Percentiles rank a stretch among this genome's conserved stretches.
phyloP scores from a whole-genome alignment of 2,113 vertebrate genomes.

The Monopterus albus region DNA sequence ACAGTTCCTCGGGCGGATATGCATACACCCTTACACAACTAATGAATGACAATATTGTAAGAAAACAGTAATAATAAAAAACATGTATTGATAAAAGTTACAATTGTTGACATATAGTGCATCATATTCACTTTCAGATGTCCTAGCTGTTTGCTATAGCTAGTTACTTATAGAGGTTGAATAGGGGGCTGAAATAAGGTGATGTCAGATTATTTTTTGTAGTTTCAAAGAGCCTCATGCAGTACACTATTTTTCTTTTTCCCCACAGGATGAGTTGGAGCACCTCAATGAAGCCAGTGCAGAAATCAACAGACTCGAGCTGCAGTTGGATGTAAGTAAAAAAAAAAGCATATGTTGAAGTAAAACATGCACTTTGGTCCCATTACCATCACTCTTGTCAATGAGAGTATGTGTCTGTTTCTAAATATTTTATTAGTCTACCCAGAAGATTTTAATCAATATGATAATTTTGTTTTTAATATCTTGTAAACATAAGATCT shows the following conservation, averaged over 20 bases:
- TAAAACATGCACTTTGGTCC: no score
- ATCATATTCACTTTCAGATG: no score
- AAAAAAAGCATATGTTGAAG: no score
- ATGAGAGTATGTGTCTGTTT: conserved; percentile 16
- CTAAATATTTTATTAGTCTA: conserved; percentile 42
- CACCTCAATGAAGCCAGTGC: conserved; percentile 94
- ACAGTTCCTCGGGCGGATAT: no score
- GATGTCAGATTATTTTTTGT: neutral
- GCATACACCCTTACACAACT: no score
- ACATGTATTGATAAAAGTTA: no score
- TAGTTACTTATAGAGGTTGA: no score
- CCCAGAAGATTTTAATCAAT: conserved; percentile 27
- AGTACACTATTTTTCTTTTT: neutral
- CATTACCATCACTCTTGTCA: neutral
- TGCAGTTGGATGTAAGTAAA: conserved; percentile 89
- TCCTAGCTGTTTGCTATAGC: no score
- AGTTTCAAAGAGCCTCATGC: neutral
- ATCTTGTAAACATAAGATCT: neutral
- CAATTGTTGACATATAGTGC: no score
- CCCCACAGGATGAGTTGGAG: conserved; percentile 89
- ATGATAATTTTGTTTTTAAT: conserved; percentile 33
- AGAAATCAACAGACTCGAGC: conserved; percentile 92
- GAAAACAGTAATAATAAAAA: no score
- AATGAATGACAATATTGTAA: no score
- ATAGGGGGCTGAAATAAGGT: neutral